Percentiles rank a stretch among this genome's conserved stretches.
Evolutionary conservation across 2,888 invertebrate genomes (phyloP).

Genomic region (Erebia palarica): DNA sequence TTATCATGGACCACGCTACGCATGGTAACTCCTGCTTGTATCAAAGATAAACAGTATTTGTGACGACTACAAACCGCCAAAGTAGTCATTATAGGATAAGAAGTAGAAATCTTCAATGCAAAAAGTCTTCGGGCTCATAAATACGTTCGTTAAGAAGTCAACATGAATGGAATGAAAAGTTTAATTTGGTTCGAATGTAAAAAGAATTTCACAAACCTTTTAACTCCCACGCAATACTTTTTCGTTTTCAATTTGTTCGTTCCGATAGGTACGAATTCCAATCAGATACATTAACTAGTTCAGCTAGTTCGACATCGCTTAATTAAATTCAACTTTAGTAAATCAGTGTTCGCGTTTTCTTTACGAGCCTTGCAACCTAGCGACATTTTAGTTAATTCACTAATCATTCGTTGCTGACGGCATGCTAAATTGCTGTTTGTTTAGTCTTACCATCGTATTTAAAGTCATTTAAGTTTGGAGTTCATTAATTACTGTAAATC

Average conservation of each 20-base stretch:
- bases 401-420: slow-evolving; percentile 22
- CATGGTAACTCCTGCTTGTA: no score
- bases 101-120: no score
- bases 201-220: slow-evolving; percentile 1
- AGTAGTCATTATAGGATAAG: no score
- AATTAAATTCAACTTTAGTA: slow-evolving; percentile 12
- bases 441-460: neutral
- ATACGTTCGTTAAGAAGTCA: no score
- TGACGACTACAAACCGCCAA: no score
- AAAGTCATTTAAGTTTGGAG: neutral
- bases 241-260: neutral
- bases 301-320: slow-evolving; percentile 14
- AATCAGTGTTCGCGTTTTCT: slow-evolving; percentile 17
- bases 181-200: neutral
- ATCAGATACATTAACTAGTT: slow-evolving; percentile 1
- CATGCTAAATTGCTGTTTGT: slow-evolving; percentile 1
- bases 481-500: slow-evolving; percentile 5
- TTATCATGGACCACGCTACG: no score
- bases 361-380: slow-evolving; percentile 10
- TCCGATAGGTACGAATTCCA: neutral
- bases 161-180: neutral
- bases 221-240: slow-evolving; percentile 5
- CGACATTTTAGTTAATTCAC: slow-evolving; percentile 22
- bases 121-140: no score
- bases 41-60: no score